Conservation (phyloP, 2,888 invertebrate genomes). For the Conistra vaccinii region DNA sequence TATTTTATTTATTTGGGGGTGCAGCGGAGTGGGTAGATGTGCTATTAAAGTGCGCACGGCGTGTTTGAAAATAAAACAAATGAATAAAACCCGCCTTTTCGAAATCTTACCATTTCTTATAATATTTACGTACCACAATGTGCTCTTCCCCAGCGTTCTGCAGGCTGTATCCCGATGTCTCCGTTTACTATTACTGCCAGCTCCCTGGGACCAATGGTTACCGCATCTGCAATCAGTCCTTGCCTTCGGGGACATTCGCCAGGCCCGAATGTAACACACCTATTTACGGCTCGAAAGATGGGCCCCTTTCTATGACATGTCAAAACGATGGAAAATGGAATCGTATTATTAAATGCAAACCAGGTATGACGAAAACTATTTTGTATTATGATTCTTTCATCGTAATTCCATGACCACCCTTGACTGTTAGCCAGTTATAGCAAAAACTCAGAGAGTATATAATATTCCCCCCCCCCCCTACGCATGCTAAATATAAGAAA, state of each 20-base stretch:
- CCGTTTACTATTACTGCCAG: conserved; percentile 74
- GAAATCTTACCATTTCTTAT: neutral
- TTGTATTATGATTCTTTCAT: neutral
- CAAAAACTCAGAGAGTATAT: too few relatives aligned
- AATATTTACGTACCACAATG: neutral
- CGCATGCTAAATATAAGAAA: too few relatives aligned
- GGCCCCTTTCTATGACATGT: neutral
- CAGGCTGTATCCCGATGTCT: conserved; percentile 69
- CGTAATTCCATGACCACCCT: neutral
- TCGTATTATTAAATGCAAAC: conserved; percentile 8
- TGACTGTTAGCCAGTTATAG: too few relatives aligned
- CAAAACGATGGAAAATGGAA: neutral
- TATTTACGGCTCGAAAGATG: neutral
- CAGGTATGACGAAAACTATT: neutral
- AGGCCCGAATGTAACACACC: neutral
- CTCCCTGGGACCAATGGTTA: neutral
- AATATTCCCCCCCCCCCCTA: too few relatives aligned
- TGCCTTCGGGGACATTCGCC: neutral
- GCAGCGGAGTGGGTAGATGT: too few relatives aligned
- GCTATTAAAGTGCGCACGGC: too few relatives aligned
- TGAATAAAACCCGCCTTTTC: neutral
- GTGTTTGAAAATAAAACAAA: too few relatives aligned
- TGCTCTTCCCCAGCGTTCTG: conserved; percentile 72
- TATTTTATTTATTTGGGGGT: neutral
- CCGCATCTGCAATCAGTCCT: neutral